phyloP scores from a whole-genome alignment of 2,888 invertebrate genomes.

The Pristionchus japonicus region DNA sequence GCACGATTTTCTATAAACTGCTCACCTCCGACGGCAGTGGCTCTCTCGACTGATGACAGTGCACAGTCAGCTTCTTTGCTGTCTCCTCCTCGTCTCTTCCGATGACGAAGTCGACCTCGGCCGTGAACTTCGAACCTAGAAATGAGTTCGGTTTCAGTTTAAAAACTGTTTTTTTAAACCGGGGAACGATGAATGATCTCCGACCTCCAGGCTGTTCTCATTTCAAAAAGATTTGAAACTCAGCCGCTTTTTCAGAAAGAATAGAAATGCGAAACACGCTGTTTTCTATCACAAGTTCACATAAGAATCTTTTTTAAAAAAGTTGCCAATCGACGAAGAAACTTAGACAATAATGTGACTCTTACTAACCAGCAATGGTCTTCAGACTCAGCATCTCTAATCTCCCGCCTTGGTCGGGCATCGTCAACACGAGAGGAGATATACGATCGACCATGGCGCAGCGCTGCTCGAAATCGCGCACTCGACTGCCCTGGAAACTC shows the following conservation, averaged over 20 bases:
- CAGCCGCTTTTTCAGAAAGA: no score
- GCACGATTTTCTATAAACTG: no score
- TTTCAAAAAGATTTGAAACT: no score
- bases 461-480: conserved; percentile 19
- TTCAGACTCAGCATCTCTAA: not conserved
- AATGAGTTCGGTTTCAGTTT: no score
- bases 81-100: not conserved
- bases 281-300: no score
- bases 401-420: not conserved
- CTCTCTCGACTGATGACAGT: not conserved
- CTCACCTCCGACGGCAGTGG: not conserved
- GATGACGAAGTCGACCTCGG: not conserved
- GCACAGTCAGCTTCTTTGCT: not conserved
- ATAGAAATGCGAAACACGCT: no score
- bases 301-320: no score
- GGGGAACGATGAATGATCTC: no score
- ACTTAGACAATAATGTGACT: no score
- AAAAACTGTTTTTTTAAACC: no score
- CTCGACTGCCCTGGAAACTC: not conserved
- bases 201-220: no score
- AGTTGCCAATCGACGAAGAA: not conserved
- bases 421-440: not conserved
- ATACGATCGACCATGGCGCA: not conserved
- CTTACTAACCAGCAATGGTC: not conserved
- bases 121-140: not conserved